Base-by-base conservation (phyloP, 2,888 invertebrate species). In the Drosophila percnosoma region DNA sequence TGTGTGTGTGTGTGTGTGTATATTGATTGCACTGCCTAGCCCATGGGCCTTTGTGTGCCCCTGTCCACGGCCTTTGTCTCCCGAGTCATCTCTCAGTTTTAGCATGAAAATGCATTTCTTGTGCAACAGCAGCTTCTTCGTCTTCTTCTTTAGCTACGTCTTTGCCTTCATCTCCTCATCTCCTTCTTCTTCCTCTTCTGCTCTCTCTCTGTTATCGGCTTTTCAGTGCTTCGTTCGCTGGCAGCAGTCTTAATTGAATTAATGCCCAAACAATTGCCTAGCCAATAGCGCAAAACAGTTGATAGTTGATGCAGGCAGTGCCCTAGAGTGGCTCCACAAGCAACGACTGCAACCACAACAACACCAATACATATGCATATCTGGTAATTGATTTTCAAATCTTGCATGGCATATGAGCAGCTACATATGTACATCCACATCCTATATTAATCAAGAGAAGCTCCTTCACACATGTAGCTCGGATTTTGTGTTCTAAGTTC, bases 91-190 rank as follows among this genome's bases (percentile, higher is more conserved):
- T 76, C 75, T 79, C 58, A 68, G 55, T 59, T 75, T 69, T 71
- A 70, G 62, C 87, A 72, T 85, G 85, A 84, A 85, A 83, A 83
- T 83, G 78, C 86, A 83, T 72, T 84, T 80, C 69, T 68, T 72
- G 27, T 51, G 57, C 49, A 75, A 61, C 62, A 61, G 31, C 65
- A 34, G 34, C 65, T 36, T 29, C 38, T 53, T 11, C 57, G 60
- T 64, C 63, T 67, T 40, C n/a, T 40, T 10, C n/a, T 38, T 38
- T 33, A 33, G n/a, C 33, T 34, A 8, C 15, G 21, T 15, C 62
- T 8, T 10, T 33, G 52, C 42, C 55, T 13, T 49, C 27, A 15
- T n/a, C n/a, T 13, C 18, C 21, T 33, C 27, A 5, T 49, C 29
- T 5, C 10, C 51, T 51, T n/a, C n/a, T 29, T 29, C 29, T n/a